Evolutionary conservation across 2,113 vertebrate genomes (phyloP).

Genomic region (Dicentrarchus labrax): DNA sequence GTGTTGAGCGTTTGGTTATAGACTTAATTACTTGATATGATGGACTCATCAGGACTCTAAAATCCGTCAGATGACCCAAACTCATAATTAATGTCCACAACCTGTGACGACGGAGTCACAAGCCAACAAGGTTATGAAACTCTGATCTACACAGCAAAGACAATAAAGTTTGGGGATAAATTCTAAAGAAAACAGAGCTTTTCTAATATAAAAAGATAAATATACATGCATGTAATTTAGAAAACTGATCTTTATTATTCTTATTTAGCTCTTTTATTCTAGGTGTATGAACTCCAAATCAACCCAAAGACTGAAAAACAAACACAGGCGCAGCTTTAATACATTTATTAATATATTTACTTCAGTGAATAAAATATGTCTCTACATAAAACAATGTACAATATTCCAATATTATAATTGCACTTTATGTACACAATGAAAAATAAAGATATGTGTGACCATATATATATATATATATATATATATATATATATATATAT

Average conservation of each 20-base stretch:
- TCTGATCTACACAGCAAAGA: background rate
- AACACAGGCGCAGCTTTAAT: background rate
- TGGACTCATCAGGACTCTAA: background rate
- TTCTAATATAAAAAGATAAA: background rate
- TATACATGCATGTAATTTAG: background rate
- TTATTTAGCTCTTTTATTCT: background rate
- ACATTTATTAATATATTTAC: conserved; percentile 59
- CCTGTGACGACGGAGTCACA: conserved; percentile 7
- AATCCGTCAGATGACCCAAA: background rate
- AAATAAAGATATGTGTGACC: conserved; percentile 41
- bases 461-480: background rate
- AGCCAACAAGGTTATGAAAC: background rate
- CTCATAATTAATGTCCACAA: background rate
- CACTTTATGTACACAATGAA: conserved; percentile 70
- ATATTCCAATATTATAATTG: conserved; percentile 46
- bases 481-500: conserved; percentile 5
- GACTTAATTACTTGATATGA: too few relatives aligned
- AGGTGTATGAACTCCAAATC: conserved; percentile 9
- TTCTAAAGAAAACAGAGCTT: too few relatives aligned
- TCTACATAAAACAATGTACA: conserved; percentile 69
- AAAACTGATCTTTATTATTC: background rate
- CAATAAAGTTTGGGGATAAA: too few relatives aligned
- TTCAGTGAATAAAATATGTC: conserved; percentile 76
- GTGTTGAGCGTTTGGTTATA: too few relatives aligned
- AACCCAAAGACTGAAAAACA: background rate